phyloP scores from a whole-genome alignment of 1,140 invertebrate genomes.

The Drosophila bocqueti region DNA sequence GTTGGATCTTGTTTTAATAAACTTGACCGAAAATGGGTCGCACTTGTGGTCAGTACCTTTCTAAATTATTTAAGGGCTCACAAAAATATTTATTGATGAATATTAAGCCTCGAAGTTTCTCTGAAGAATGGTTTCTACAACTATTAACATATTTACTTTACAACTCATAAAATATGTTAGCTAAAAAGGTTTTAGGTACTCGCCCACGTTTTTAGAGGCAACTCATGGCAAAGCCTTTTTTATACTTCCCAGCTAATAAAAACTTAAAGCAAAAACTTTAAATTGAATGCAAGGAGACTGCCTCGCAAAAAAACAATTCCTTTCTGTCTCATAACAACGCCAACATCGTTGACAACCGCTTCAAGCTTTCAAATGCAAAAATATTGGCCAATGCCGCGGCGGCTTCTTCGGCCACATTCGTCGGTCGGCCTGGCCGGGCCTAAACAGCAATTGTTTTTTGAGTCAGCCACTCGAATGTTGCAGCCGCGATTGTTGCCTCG shows the following conservation, averaged over 20 bases:
- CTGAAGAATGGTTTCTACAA: not conserved
- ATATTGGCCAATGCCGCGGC: constrained; percentile 69
- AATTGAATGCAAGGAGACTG: constrained; percentile 32
- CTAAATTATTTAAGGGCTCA: constrained; percentile 14
- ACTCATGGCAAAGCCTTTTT: constrained; percentile 3
- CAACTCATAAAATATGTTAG: not conserved
- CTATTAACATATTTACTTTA: not conserved
- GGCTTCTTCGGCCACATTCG: constrained; percentile 67
- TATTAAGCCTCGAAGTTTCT: not conserved
- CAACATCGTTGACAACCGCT: constrained; percentile 56
- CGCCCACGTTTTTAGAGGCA: constrained; percentile 1
- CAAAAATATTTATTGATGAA: not conserved
- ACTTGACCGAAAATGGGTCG: constrained; percentile 14
- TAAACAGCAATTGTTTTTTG: constrained; percentile 49
- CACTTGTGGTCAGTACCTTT: constrained; percentile 23
- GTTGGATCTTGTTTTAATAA: constrained; percentile 30
- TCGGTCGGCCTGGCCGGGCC: constrained; percentile 18
- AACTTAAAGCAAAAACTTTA: constrained; percentile 14
- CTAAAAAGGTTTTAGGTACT: not conserved
- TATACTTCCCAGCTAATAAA: constrained; percentile 11
- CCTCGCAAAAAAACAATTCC: constrained; percentile 18
- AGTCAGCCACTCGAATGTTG: constrained; percentile 48
- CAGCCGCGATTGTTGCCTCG: constrained; percentile 51
- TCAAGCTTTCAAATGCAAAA: constrained; percentile 60
- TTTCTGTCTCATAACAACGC: constrained; percentile 39